Percentiles rank a stretch among this genome's conserved stretches.
phyloP scores from a whole-genome alignment of 2,113 vertebrate species.

The Poecilia latipinna region DNA sequence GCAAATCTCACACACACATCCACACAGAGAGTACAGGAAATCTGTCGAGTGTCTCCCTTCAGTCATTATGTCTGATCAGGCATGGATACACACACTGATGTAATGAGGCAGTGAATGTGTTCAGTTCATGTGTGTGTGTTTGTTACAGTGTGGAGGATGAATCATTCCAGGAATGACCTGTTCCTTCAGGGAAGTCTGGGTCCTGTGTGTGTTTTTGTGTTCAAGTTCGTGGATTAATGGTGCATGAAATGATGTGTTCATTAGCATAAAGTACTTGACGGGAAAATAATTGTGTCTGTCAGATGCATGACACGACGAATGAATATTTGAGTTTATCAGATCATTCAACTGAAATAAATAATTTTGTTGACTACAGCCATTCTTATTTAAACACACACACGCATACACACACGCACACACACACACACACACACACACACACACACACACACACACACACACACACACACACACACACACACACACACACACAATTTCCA shows the following conservation, averaged over 20 bases:
- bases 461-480: neutral
- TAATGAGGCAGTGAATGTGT: slow-evolving; percentile 46
- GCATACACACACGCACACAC: neutral
- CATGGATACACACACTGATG: slow-evolving; percentile 54
- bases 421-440: too few species aligned
- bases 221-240: slow-evolving; percentile 55
- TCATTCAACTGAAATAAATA: neutral
- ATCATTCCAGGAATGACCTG: slow-evolving; percentile 30
- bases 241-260: slow-evolving; percentile 62
- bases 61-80: slow-evolving; percentile 62
- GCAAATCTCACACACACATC: slow-evolving; percentile 33
- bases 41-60: slow-evolving; percentile 49
- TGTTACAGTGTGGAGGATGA: slow-evolving; percentile 47
- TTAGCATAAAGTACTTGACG: slow-evolving; percentile 61
- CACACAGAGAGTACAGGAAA: slow-evolving; percentile 45
- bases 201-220: slow-evolving; percentile 16
- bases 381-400: neutral
- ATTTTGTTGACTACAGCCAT: neutral
- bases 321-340: slow-evolving; percentile 6
- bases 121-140: slow-evolving; percentile 29
- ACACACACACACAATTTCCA: neutral
- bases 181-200: slow-evolving; percentile 46
- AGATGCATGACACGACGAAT: slow-evolving; percentile 39
- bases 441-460: too few species aligned
- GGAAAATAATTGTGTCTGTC: slow-evolving; percentile 63